Evolutionary conservation across 2,888 invertebrate species (phyloP).

Genomic region (Mesochorus sp.): DNA sequence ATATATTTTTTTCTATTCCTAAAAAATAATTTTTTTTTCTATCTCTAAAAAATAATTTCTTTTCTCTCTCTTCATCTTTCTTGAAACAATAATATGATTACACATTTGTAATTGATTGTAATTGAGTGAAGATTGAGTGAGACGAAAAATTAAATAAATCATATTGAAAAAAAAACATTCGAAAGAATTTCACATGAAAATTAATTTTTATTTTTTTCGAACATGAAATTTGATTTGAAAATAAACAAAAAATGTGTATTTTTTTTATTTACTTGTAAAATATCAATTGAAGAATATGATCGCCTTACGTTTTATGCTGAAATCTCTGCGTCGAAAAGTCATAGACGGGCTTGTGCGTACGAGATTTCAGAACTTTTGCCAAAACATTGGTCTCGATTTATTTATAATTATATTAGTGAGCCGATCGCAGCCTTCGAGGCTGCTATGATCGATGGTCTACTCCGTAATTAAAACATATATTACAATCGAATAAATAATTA

Average conservation of each 20-base stretch:
- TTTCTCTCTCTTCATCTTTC: no score
- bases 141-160: no score
- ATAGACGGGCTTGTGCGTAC: conserved; percentile 26
- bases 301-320: not conserved
- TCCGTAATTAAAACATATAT: not conserved
- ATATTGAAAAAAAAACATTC: no score
- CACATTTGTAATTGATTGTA: no score
- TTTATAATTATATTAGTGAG: conserved; percentile 39
- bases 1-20: not conserved
- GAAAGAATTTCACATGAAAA: no score
- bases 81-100: no score
- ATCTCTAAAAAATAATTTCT: no score
- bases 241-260: not conserved
- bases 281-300: no score
- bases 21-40: no score
- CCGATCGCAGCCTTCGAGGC: conserved; percentile 26
- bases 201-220: no score
- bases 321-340: conserved; percentile 40
- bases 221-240: not conserved
- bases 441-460: conserved; percentile 27
- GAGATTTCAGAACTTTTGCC: conserved; percentile 31
- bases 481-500: not conserved
- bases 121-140: no score
- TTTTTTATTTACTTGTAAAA: no score
- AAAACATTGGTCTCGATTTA: conserved; percentile 37